Percentiles rank a stretch among this genome's conserved stretches.
phyloP scores from a whole-genome alignment of 2,888 invertebrate genomes.

The Mantis religiosa region DNA sequence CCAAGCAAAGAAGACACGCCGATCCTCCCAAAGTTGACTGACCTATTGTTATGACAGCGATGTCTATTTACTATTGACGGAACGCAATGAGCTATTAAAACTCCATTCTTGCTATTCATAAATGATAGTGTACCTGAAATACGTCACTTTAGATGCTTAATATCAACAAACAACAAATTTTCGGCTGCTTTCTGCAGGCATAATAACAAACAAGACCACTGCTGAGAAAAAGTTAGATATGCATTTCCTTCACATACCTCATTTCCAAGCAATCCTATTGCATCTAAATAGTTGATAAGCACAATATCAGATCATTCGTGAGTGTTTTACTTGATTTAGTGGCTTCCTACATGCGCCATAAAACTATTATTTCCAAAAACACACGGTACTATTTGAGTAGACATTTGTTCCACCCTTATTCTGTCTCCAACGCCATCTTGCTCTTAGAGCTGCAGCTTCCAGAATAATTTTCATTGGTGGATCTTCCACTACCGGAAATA shows the following conservation, averaged over 20 bases:
- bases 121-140: background rate
- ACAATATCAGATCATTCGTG: slow-evolving; percentile 14
- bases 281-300: background rate
- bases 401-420: slow-evolving; percentile 28
- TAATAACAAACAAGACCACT: slow-evolving; percentile 3
- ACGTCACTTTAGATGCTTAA: background rate
- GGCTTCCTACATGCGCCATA: background rate
- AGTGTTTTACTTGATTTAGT: background rate
- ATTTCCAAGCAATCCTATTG: slow-evolving; percentile 7
- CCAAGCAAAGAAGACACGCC: background rate
- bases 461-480: slow-evolving; percentile 19
- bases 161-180: background rate
- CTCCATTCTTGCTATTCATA: background rate
- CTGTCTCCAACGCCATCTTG: slow-evolving; percentile 29
- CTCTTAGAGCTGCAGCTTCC: slow-evolving; percentile 20
- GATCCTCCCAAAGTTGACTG: slow-evolving; percentile 1
- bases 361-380: background rate
- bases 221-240: background rate
- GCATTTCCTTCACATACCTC: background rate
- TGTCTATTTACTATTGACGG: background rate
- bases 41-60: slow-evolving; percentile 5
- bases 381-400: slow-evolving; percentile 18
- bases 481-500: background rate
- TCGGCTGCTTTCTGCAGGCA: background rate
- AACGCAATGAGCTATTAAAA: background rate